Conservation (phyloP, 2,888 invertebrate genomes). For the Orchestes rusci region DNA sequence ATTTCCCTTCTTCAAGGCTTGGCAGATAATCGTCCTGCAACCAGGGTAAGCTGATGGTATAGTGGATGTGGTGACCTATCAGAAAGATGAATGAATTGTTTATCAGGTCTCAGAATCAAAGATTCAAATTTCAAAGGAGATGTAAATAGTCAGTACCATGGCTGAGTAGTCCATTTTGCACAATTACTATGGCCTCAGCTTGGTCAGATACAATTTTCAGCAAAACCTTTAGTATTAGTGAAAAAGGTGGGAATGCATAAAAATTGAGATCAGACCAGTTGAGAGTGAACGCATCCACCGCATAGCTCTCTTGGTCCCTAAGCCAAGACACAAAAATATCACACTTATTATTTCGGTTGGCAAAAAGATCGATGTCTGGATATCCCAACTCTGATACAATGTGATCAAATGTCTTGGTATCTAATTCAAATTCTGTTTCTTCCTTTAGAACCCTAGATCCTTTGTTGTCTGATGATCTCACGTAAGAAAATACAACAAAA, state of each 20-base stretch:
- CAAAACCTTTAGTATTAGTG: conserved; percentile 10
- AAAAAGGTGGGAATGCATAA: conserved; percentile 10
- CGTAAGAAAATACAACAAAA: conserved; percentile 7
- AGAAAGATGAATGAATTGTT: conserved; percentile 8
- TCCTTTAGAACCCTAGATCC: neutral
- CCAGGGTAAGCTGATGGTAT: conserved; percentile 5
- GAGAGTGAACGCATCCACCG: conserved; percentile 14
- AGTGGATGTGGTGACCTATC: conserved; percentile 6
- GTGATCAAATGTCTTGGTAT: neutral
- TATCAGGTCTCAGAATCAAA: conserved; percentile 1
- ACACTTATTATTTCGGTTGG: conserved; percentile 7
- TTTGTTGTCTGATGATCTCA: conserved; percentile 6
- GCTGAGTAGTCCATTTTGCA: conserved; percentile 14
- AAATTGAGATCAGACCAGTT: conserved; percentile 11
- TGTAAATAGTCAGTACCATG: conserved; percentile 18
- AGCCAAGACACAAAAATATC: conserved; percentile 13
- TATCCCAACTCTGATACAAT: conserved; percentile 2
- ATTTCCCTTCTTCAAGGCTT: neutral
- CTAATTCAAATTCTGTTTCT: conserved; percentile 4
- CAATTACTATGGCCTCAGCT: conserved; percentile 13
- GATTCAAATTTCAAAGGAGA: conserved; percentile 3
- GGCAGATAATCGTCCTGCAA: conserved; percentile 4
- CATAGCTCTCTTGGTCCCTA: conserved; percentile 5
- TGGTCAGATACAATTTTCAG: conserved; percentile 32
- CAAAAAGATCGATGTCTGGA: conserved; percentile 9